Evolutionary conservation across 2,797 vertebrate species (phyloP).

Genomic region (Cynopterus sphinx): DNA sequence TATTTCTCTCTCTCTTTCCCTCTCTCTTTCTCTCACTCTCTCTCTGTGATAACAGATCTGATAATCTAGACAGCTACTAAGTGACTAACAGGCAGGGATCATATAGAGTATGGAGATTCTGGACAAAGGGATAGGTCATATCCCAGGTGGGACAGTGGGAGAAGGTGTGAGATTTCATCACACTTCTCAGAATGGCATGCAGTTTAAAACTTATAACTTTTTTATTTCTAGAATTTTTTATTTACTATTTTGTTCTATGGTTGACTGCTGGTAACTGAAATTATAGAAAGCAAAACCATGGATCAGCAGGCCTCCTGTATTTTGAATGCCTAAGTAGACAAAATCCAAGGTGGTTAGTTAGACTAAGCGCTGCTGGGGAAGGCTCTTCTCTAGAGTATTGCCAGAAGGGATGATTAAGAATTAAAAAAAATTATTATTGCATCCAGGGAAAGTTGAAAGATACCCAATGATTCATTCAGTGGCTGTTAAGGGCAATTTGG

Average conservation of each 20-base stretch:
- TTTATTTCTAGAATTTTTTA: not conserved
- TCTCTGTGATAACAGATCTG: not conserved
- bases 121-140: not conserved
- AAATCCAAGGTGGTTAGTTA: conserved; percentile 65
- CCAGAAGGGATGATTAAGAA: conserved; percentile 64
- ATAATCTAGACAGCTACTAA: not conserved
- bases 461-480: conserved; percentile 31
- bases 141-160: not conserved
- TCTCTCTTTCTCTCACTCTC: not conserved
- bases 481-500: conserved; percentile 33
- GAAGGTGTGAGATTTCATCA: not conserved
- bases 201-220: not conserved
- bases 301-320: not conserved
- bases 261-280: not conserved
- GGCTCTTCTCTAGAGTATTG: conserved; percentile 1
- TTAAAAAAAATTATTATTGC: conserved; percentile 70
- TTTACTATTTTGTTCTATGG: not conserved
- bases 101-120: not conserved
- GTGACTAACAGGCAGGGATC: not conserved
- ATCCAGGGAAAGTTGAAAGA: conserved; percentile 60
- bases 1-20: too few species aligned
- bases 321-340: conserved; percentile 51
- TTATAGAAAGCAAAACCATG: not conserved
- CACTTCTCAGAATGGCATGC: not conserved
- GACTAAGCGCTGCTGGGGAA: conserved; percentile 40